Percentiles rank a stretch among this genome's conserved stretches.
These are phyloP conservation scores for Cheilosia scutellata DNA, from an alignment of 2,888 invertebrate genomes.

Conservation along the genomic window DNA sequence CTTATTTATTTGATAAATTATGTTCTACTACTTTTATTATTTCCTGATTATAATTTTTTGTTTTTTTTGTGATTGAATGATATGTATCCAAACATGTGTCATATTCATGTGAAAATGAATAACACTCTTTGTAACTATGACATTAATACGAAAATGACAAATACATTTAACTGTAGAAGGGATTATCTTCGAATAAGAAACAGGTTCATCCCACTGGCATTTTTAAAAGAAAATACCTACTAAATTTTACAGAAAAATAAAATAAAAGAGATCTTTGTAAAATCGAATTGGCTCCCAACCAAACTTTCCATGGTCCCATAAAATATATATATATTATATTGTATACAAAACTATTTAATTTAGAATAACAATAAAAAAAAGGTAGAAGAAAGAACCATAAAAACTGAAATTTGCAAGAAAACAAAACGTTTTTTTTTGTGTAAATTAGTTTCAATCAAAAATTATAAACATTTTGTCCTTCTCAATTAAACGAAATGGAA, in stretches of 20 bases:
- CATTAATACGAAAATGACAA: background rate
- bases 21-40: slow-evolving; percentile 35
- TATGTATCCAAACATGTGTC: background rate
- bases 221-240: background rate
- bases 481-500: slow-evolving; percentile 67
- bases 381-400: slow-evolving; percentile 18
- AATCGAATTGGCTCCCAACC: slow-evolving; percentile 55
- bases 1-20: slow-evolving; percentile 74
- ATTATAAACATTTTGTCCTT: slow-evolving; percentile 55
- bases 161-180: background rate
- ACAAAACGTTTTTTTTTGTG: slow-evolving; percentile 1
- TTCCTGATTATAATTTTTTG: too few relatives aligned
- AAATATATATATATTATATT: slow-evolving; percentile 53
- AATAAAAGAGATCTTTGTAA: slow-evolving; percentile 49
- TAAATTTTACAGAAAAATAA: background rate
- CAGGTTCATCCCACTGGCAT: slow-evolving; percentile 2
- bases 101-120: background rate
- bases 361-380: slow-evolving; percentile 71
- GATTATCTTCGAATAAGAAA: background rate
- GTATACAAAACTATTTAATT: slow-evolving; percentile 75
- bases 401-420: slow-evolving; percentile 57
- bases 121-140: background rate
- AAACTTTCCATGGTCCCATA: slow-evolving; percentile 40
- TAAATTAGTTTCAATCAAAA: slow-evolving; percentile 65
- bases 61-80: slow-evolving; percentile 9